Evolutionary conservation across 2,797 vertebrate genomes (phyloP), one percentile per base, ranked within the genome.

Genomic region (Halcyon smyrnensis): DNA sequence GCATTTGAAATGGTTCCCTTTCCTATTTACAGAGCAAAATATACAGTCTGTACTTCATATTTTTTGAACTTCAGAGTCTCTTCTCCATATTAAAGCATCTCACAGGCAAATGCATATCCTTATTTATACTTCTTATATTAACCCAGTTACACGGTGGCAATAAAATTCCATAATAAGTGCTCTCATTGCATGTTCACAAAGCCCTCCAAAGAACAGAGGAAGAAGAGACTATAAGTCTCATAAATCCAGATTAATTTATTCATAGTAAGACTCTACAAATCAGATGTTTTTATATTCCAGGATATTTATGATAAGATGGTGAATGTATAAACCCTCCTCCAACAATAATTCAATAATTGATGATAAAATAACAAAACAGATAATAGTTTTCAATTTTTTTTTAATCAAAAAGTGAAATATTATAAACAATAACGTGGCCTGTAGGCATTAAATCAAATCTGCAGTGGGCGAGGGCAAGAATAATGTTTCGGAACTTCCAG

Each of bases 211-310:
- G 88, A 96, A 64, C 48, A 91, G 89, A 78, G 71, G 71, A 69
- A 92, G 79, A 95, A 43, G 90, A 91, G 76, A 83, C 41, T 1
- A 0, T 43, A 89, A 92, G 36, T 45, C 84, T 95, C 87, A 84
- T 95, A 96, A 95, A 97, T 97, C 85, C 87, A 80, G n/a, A 59
- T 84, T 96, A 95, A 97, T 96, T 96, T 96, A 97, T 96, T 93
- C 89, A 80, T 54, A 68, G 67, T n/a, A 83, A 82, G 76, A 90
- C 74, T 45, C 90, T 79, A 90, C 86, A 88, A 89, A 93, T 88
- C 8, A 30, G 89, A 77, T 53, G 46, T 82, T 92, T 96, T 92
- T 91, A 88, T 87, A 77, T 77, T 74, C 59, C 9, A 15, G 18
- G 53, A 60, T 92, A 95, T 97, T 95, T 94, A 94, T 56, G 63